Conservation (phyloP, 1,140 invertebrate genomes). For the Agrilus planipennis region DNA sequence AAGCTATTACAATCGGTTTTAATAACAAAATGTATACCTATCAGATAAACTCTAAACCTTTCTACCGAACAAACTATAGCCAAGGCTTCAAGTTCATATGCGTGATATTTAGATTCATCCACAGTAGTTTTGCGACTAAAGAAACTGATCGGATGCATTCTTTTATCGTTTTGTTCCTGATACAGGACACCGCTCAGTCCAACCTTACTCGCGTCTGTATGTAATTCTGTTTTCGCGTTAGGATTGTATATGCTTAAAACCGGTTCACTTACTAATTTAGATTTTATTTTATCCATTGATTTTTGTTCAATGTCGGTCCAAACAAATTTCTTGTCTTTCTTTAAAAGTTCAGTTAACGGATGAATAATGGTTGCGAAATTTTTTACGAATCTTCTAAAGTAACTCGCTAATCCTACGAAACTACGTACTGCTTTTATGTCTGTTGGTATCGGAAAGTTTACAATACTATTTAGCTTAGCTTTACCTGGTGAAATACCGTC, state of each 20-base stretch:
- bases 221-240: constrained; percentile 16
- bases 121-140: constrained; percentile 9
- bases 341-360: constrained; percentile 13
- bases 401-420: constrained; percentile 11
- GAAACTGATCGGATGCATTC: not conserved
- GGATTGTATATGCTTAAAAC: not conserved
- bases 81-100: constrained; percentile 6
- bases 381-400: constrained; percentile 26
- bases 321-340: not conserved
- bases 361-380: constrained; percentile 18
- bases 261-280: not conserved
- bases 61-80: constrained; percentile 27
- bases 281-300: not conserved
- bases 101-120: constrained; percentile 8
- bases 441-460: constrained; percentile 1
- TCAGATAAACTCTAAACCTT: constrained; percentile 35
- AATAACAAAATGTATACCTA: constrained; percentile 19
- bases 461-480: not conserved
- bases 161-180: constrained; percentile 10
- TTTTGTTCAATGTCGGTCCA: not conserved
- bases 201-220: constrained; percentile 18
- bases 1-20: constrained; percentile 18
- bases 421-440: constrained; percentile 4
- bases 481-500: not conserved
- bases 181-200: constrained; percentile 19